These are phyloP conservation scores for Platyrinchus mystaceus DNA, from an alignment of 2,797 vertebrate species.

Conservation along the genomic window DNA sequence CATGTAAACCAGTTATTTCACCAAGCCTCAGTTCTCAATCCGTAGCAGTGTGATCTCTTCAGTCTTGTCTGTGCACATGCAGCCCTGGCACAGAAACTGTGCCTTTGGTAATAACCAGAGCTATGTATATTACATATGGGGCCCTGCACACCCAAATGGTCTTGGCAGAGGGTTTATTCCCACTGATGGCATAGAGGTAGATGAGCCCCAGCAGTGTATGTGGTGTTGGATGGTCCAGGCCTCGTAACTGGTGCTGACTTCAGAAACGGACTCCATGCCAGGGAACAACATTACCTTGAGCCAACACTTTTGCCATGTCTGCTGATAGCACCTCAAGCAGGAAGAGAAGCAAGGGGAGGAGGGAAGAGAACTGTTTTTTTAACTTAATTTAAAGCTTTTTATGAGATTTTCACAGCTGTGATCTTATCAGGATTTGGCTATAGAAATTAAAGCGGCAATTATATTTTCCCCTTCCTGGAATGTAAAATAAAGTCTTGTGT, in stretches of 20 bases:
- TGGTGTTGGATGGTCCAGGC: not conserved
- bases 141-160: not conserved
- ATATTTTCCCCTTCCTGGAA: slow-evolving; percentile 74
- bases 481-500: slow-evolving; percentile 76
- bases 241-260: not conserved
- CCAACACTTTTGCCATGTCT: not conserved
- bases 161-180: not conserved
- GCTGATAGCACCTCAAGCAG: slow-evolving; percentile 11
- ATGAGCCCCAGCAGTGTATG: not conserved
- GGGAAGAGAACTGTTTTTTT: slow-evolving; percentile 68
- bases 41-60: not conserved
- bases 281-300: not conserved
- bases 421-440: slow-evolving; percentile 74
- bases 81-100: not conserved
- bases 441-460: slow-evolving; percentile 76
- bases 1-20: not conserved
- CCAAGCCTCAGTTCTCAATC: not conserved
- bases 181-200: not conserved
- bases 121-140: not conserved
- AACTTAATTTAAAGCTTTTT: slow-evolving; percentile 76
- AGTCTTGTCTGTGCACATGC: fast-evolving
- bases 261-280: not conserved
- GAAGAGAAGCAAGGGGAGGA: slow-evolving; percentile 55
- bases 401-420: slow-evolving; percentile 76
- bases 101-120: not conserved